phyloP scores from a whole-genome alignment of 2,113 vertebrate species.

The Bubo bubo region DNA sequence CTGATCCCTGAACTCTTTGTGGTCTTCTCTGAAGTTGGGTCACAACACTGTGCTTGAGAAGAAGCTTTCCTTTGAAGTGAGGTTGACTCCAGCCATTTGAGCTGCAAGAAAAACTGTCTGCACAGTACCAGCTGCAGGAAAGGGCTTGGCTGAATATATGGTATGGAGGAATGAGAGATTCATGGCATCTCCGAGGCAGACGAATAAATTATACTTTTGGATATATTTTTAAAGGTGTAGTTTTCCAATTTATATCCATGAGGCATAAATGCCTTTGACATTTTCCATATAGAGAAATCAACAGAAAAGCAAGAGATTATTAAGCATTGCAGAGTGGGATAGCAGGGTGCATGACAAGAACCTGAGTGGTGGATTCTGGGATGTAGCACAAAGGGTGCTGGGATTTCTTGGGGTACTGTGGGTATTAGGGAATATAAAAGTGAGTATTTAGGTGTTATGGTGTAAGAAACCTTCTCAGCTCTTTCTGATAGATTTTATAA shows the following conservation, averaged over 20 bases:
- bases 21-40: background rate
- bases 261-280: background rate
- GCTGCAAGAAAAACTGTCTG: background rate
- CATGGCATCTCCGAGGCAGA: background rate
- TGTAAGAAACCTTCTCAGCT: background rate
- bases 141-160: background rate
- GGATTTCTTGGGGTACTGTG: background rate
- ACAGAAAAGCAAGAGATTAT: background rate
- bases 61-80: background rate
- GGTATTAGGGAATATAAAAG: background rate
- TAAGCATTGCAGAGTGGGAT: background rate
- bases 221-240: background rate
- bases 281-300: background rate
- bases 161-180: background rate
- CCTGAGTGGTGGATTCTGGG: background rate
- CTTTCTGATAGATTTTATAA: background rate
- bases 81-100: background rate
- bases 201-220: background rate
- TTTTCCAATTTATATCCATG: background rate
- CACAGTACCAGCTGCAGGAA: background rate
- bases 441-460: background rate
- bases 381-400: background rate
- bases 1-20: fast-evolving
- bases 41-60: background rate
- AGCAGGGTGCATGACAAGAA: background rate